Conservation (phyloP, 2,113 vertebrate species). For the Sander lucioperca region DNA sequence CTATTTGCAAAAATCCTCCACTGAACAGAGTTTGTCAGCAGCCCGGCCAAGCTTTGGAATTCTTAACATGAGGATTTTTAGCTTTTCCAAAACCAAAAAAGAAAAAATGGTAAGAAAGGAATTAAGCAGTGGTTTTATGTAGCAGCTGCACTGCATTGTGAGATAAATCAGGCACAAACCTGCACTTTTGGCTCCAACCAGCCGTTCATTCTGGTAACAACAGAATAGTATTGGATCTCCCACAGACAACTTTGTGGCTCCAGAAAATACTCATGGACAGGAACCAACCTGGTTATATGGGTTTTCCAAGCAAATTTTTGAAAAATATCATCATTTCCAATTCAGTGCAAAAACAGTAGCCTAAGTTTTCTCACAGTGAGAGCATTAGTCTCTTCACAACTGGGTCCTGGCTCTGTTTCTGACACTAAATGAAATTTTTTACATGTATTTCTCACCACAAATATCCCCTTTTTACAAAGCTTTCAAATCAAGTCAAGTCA, state of each 20-base stretch:
- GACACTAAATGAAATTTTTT: too few species aligned
- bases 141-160: not conserved
- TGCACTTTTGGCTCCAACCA: not conserved
- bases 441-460: too few species aligned
- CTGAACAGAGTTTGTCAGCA: not conserved
- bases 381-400: too few species aligned
- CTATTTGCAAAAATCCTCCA: not conserved
- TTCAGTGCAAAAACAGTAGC: too few species aligned
- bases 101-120: not conserved
- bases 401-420: too few species aligned
- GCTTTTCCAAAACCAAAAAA: not conserved
- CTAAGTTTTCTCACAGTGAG: too few species aligned
- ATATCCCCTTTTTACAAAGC: too few species aligned
- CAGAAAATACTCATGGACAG: not conserved
- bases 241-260: not conserved
- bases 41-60: conserved; percentile 2
- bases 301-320: not conserved
- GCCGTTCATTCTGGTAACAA: not conserved
- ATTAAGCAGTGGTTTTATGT: not conserved
- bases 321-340: too few species aligned
- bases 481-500: too few species aligned
- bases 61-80: not conserved
- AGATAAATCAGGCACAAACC: conserved; percentile 5
- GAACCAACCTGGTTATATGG: not conserved
- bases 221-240: not conserved